Evolutionary conservation across 2,888 invertebrate species (phyloP).

Genomic region (Nymphalis urticae): DNA sequence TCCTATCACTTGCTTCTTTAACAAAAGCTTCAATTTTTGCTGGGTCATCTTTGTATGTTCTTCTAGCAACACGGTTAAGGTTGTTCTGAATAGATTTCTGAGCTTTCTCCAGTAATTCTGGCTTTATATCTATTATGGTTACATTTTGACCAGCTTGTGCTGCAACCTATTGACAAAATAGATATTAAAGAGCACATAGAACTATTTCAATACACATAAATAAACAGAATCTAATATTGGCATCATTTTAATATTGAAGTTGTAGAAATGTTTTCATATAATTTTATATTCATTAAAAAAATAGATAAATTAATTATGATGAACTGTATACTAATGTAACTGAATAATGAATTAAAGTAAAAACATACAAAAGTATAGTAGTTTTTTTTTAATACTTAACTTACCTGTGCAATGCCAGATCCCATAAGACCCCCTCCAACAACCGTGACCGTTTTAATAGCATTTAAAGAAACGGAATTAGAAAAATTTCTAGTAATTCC

Average conservation of each 20-base stretch:
- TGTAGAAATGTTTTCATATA: too few species aligned
- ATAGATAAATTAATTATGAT: too few species aligned
- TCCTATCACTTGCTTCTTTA: conserved; percentile 80
- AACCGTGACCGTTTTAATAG: conserved; percentile 90
- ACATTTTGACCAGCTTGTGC: conserved; percentile 92
- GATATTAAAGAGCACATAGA: neutral
- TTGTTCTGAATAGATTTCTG: conserved; percentile 86
- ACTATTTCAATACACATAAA: neutral
- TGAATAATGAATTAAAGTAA: too few species aligned
- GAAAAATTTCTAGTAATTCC: conserved; percentile 67
- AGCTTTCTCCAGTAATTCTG: conserved; percentile 87
- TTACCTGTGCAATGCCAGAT: conserved; percentile 93
- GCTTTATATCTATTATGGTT: conserved; percentile 88
- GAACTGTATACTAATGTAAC: too few species aligned
- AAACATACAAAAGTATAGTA: too few species aligned
- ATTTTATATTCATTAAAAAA: too few species aligned
- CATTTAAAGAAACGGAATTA: conserved; percentile 68
- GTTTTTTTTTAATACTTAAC: conserved; percentile 15
- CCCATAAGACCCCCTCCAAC: conserved; percentile 96
- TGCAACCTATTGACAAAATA: conserved; percentile 83
- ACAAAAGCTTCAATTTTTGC: conserved; percentile 85
- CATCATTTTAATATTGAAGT: too few species aligned
- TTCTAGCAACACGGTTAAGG: conserved; percentile 89
- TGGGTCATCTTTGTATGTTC: conserved; percentile 86
- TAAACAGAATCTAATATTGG: neutral